These are phyloP conservation scores for Beris chalybata DNA, from an alignment of 2,888 invertebrate species.

Conservation along the genomic window DNA sequence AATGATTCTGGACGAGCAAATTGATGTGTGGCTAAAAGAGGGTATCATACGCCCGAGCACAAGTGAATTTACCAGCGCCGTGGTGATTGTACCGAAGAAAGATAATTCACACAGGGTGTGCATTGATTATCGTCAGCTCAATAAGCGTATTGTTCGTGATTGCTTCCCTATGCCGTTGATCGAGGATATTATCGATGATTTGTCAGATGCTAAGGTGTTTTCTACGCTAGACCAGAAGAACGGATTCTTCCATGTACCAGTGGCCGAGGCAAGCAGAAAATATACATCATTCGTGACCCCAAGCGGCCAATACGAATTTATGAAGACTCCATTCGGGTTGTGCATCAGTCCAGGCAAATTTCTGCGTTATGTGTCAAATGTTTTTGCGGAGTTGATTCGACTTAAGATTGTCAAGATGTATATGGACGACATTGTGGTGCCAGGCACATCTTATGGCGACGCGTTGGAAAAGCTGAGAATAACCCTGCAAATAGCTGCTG, in stretches of 20 bases:
- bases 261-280: slow-evolving; percentile 44
- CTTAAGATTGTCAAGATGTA: too few relatives aligned
- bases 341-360: too few relatives aligned
- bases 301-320: slow-evolving; percentile 50
- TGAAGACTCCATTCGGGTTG: too few relatives aligned
- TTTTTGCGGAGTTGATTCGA: too few relatives aligned
- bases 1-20: too few relatives aligned
- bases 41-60: slow-evolving; percentile 42
- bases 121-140: slow-evolving; percentile 49
- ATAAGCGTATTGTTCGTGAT: slow-evolving; percentile 46
- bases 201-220: slow-evolving; percentile 40
- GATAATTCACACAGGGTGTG: slow-evolving; percentile 40
- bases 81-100: slow-evolving; percentile 40
- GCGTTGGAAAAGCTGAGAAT: too few relatives aligned
- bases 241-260: slow-evolving; percentile 50
- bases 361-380: too few relatives aligned
- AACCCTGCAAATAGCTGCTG: too few relatives aligned
- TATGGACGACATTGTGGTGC: too few relatives aligned
- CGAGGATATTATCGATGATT: slow-evolving; percentile 47
- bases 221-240: slow-evolving; percentile 35
- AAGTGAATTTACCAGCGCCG: slow-evolving; percentile 44
- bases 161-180: slow-evolving; percentile 47
- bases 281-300: slow-evolving; percentile 52
- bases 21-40: too few relatives aligned
- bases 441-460: too few relatives aligned